Evolutionary conservation across 2,888 invertebrate species (phyloP).

Genomic region (Orthosia cruda): DNA sequence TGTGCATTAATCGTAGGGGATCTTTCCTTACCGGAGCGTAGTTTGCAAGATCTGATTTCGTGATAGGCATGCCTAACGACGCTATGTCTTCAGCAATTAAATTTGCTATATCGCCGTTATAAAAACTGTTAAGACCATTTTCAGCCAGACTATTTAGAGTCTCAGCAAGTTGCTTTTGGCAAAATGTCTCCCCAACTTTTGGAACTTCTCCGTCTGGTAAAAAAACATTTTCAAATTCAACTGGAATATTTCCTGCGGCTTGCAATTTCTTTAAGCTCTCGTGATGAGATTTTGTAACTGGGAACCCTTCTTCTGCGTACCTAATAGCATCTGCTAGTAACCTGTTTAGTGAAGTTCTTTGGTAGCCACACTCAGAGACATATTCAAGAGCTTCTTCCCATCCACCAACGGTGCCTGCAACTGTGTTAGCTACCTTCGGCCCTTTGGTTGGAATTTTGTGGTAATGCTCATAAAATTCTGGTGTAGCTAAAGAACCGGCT

Average conservation of each 20-base stretch:
- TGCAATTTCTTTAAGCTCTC: conserved; percentile 53
- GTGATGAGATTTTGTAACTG: conserved; percentile 77
- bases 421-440: conserved; percentile 84
- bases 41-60: conserved; percentile 81
- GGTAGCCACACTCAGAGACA: conserved; percentile 83
- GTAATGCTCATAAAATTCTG: conserved; percentile 77
- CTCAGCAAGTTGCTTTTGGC: conserved; percentile 82
- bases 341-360: conserved; percentile 76
- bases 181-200: conserved; percentile 79
- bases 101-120: conserved; percentile 83
- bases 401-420: conserved; percentile 86
- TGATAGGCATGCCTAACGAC: conserved; percentile 83
- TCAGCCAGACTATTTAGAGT: conserved; percentile 79
- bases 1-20: conserved; percentile 81
- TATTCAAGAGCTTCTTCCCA: conserved; percentile 88
- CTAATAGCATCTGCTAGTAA: conserved; percentile 84
- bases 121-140: conserved; percentile 85
- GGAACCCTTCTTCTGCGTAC: conserved; percentile 85
- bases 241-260: conserved; percentile 48
- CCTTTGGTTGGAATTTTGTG: conserved; percentile 81
- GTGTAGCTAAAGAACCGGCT: conserved; percentile 83
- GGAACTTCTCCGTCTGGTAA: conserved; percentile 77
- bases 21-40: conserved; percentile 80
- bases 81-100: conserved; percentile 82
- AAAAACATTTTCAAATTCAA: conserved; percentile 77